phyloP scores from a whole-genome alignment of 2,113 vertebrate genomes.

The Melanerpes formicivorus region DNA sequence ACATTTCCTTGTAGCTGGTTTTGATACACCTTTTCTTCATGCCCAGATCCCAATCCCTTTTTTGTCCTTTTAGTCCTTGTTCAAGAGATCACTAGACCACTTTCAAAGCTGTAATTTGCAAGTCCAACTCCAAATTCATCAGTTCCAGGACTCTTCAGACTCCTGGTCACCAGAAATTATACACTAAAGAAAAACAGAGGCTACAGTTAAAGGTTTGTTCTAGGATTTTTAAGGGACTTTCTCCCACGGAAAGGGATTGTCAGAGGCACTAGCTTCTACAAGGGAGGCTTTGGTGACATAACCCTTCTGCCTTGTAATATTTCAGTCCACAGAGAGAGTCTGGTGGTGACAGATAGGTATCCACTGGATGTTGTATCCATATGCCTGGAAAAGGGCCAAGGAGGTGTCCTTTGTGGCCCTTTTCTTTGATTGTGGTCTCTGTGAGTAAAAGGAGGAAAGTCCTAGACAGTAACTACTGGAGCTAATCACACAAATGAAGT shows the following conservation, averaged over 20 bases:
- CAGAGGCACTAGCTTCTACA: background rate
- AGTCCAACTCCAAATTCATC: background rate
- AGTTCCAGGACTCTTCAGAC: background rate
- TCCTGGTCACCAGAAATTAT: background rate
- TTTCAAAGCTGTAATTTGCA: background rate
- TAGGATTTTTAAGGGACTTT: background rate
- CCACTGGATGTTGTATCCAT: background rate
- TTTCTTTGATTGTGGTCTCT: background rate
- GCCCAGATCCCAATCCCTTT: background rate
- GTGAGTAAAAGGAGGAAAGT: background rate
- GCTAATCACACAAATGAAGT: background rate
- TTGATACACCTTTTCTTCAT: background rate
- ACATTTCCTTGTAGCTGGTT: background rate
- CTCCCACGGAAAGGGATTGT: background rate
- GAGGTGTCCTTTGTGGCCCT: background rate
- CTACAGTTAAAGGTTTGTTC: background rate
- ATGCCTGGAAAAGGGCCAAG: background rate
- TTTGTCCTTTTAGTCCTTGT: background rate
- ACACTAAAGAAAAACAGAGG: background rate
- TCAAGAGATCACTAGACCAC: background rate
- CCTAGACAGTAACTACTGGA: accelerated
- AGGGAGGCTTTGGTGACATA: background rate
- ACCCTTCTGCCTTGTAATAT: background rate
- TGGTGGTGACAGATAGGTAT: background rate
- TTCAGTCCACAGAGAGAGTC: background rate